A percentile compares a stretch with the other conserved stretches of the same genome.
Evolutionary conservation across 1,140 invertebrate species (phyloP).

Genomic region (Drosophila funebris): DNA sequence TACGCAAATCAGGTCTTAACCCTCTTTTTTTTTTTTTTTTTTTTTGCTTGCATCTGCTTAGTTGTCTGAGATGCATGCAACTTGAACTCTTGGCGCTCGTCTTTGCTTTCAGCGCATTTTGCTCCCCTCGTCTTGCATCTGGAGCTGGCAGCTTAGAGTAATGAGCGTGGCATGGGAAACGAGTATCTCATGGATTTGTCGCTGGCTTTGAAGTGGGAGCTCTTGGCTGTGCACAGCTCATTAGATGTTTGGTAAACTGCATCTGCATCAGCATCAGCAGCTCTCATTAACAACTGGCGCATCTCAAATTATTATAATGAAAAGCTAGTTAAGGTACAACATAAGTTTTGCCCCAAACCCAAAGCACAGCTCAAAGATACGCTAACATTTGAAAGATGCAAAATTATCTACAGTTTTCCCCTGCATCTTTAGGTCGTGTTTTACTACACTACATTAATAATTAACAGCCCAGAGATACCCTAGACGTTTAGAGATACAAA

Average conservation of each 20-base stretch:
- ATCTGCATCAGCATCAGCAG: conserved; percentile 14
- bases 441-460: too few species aligned
- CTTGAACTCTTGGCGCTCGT: conserved; percentile 65
- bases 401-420: background rate
- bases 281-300: conserved; percentile 22
- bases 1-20: conserved; percentile 76
- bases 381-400: background rate
- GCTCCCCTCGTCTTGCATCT: background rate
- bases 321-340: conserved; percentile 6
- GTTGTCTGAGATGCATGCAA: conserved; percentile 46
- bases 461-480: too few species aligned
- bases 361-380: background rate
- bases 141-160: background rate
- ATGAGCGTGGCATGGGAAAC: background rate
- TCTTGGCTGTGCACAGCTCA: conserved; percentile 32
- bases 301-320: conserved; percentile 18
- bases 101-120: conserved; percentile 20
- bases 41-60: conserved; percentile 54
- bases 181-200: conserved; percentile 32
- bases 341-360: background rate
- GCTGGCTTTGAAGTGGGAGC: conserved; percentile 40
- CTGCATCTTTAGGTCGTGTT: too few species aligned
- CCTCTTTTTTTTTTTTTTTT: conserved; percentile 44
- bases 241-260: conserved; percentile 27
- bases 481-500: too few species aligned